Conservation (phyloP, 2,113 vertebrate genomes). For the Ondatra zibethicus region DNA sequence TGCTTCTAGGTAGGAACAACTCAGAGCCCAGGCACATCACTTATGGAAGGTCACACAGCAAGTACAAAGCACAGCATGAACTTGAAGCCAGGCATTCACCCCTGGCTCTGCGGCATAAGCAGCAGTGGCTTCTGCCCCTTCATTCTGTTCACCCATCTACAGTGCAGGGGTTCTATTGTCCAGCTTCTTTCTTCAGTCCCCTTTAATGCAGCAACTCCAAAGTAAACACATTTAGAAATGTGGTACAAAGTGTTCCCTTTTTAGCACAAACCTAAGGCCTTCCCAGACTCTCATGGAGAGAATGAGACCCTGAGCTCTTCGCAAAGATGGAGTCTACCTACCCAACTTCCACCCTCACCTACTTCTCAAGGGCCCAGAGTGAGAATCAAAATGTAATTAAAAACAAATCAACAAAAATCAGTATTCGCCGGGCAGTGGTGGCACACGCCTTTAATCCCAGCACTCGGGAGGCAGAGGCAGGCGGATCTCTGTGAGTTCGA, state of each 20-base stretch:
- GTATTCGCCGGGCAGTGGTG: no score
- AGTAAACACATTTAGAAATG: not conserved
- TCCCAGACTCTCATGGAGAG: not conserved
- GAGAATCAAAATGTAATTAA: conserved; percentile 55
- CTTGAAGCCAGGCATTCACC: not conserved
- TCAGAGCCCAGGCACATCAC: not conserved
- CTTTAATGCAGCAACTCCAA: not conserved
- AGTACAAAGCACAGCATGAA: not conserved
- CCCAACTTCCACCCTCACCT: not conserved
- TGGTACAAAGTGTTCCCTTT: not conserved
- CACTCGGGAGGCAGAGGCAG: no score
- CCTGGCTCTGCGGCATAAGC: rapidly evolving
- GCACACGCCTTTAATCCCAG: no score
- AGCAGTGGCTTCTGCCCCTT: not conserved
- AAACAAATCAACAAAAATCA: not conserved
- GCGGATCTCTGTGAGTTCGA: no score
- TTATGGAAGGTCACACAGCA: not conserved
- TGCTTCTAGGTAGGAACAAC: not conserved
- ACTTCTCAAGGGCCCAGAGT: not conserved
- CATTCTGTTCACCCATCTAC: no score
- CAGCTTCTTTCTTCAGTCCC: not conserved
- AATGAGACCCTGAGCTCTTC: not conserved
- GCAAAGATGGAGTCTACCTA: not conserved
- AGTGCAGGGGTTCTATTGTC: not conserved
- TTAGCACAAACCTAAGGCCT: not conserved